Conservation (phyloP, 2,888 invertebrate genomes). For the Pterobdella sp. region DNA sequence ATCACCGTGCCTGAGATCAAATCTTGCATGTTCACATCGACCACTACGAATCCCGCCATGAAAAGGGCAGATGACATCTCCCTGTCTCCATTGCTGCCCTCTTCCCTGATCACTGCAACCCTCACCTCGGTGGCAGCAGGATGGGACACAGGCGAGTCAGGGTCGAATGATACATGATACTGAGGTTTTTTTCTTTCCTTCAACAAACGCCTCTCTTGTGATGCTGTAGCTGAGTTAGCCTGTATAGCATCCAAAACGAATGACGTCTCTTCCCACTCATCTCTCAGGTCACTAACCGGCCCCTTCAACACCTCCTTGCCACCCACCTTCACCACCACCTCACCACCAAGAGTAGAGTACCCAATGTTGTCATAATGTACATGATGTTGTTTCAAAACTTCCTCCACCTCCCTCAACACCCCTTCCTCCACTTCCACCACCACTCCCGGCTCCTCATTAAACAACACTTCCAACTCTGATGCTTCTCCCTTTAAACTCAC, state of each 20-base stretch:
- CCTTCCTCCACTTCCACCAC: constrained; percentile 47
- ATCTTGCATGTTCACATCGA: constrained; percentile 81
- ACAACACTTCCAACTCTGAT: constrained; percentile 41
- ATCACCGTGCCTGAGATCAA: constrained; percentile 55
- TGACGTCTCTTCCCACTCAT: constrained; percentile 91
- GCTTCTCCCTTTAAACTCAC: constrained; percentile 36
- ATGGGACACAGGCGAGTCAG: constrained; percentile 6
- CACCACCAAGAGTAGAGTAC: background rate
- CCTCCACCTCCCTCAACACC: constrained; percentile 40
- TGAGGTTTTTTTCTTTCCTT: constrained; percentile 41
- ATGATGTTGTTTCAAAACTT: constrained; percentile 38
- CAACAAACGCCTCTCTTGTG: constrained; percentile 68
- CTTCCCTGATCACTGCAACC: constrained; percentile 90
- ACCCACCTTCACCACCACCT: constrained; percentile 21
- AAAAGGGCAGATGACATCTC: constrained; percentile 86
- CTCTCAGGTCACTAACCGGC: constrained; percentile 62
- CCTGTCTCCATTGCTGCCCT: constrained; percentile 91
- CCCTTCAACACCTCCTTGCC: constrained; percentile 40
- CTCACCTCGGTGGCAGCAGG: constrained; percentile 47
- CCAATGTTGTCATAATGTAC: constrained; percentile 39
- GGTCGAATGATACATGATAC: constrained; percentile 33
- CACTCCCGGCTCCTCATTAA: constrained; percentile 52
- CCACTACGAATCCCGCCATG: constrained; percentile 77
- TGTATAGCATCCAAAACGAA: constrained; percentile 78
- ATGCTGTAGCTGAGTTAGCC: constrained; percentile 69